Evolutionary conservation across 2,888 invertebrate species (phyloP).

Genomic region (Tupiocoris notatus): DNA sequence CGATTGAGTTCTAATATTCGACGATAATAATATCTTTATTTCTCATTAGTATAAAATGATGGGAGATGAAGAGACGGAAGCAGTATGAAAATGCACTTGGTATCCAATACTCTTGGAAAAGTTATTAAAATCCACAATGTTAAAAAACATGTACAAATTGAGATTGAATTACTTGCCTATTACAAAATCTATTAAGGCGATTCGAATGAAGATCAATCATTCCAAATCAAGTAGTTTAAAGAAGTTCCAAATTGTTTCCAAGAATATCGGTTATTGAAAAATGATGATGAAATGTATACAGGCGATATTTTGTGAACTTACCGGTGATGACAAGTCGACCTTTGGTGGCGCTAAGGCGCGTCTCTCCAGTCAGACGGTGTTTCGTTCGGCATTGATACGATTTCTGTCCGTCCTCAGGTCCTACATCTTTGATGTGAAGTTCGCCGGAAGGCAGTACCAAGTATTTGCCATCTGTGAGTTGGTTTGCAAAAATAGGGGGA

Average conservation of each 20-base stretch:
- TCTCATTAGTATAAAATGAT: no score
- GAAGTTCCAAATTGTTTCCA: no score
- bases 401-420: slow-evolving; percentile 90
- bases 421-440: slow-evolving; percentile 91
- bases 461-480: slow-evolving; percentile 90
- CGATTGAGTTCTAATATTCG: no score
- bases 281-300: slow-evolving; percentile 4
- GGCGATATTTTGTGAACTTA: slow-evolving; percentile 59
- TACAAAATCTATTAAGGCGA: no score
- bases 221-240: no score
- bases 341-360: slow-evolving; percentile 86
- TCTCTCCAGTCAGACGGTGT: slow-evolving; percentile 89
- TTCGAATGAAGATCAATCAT: no score
- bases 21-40: no score
- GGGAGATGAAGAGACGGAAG: slow-evolving; percentile 36
- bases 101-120: slow-evolving; percentile 19
- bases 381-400: slow-evolving; percentile 92
- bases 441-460: slow-evolving; percentile 92
- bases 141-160: no score
- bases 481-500: no score
- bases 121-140: no score
- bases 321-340: slow-evolving; percentile 93
- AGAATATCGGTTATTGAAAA: slow-evolving; percentile 12
- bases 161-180: no score
- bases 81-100: slow-evolving; percentile 40